A percentile compares a stretch with the other conserved stretches of the same genome.
Evolutionary conservation across 2,888 invertebrate species (phyloP).

Genomic region (Acronicta alni): DNA sequence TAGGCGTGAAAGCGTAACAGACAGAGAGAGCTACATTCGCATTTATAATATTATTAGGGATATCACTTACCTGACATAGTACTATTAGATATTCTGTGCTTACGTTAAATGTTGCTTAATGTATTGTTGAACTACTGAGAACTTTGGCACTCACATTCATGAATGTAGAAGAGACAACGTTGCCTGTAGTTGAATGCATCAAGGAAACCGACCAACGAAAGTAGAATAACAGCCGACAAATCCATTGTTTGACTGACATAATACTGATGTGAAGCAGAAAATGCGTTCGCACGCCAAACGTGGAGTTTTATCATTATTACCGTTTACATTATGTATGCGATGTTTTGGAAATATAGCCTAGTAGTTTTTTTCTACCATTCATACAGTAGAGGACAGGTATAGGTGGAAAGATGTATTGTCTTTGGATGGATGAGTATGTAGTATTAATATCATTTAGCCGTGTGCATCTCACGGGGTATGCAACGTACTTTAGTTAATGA

Average conservation of each 20-base stretch:
- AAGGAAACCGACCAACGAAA: slow-evolving; percentile 59
- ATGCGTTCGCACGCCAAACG: slow-evolving; percentile 58
- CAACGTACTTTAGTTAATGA: too few relatives aligned
- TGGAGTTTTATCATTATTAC: slow-evolving; percentile 50
- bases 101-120: background rate
- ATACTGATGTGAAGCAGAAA: slow-evolving; percentile 35
- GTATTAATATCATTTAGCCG: background rate
- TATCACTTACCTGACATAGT: background rate
- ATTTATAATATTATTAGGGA: background rate
- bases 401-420: background rate
- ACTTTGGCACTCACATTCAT: slow-evolving; percentile 67
- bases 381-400: slow-evolving; percentile 16
- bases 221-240: slow-evolving; percentile 53
- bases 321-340: slow-evolving; percentile 43
- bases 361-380: slow-evolving; percentile 14
- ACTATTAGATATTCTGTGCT: too few relatives aligned
- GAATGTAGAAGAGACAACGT: slow-evolving; percentile 66
- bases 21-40: too few relatives aligned
- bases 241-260: slow-evolving; percentile 64
- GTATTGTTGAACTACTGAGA: slow-evolving; percentile 1
- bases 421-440: background rate
- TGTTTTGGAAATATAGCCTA: slow-evolving; percentile 58
- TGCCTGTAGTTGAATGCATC: slow-evolving; percentile 52
- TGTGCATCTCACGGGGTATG: slow-evolving; percentile 23
- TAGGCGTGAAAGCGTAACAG: too few relatives aligned